Conservation (phyloP, 2,888 invertebrate genomes). For the Nomada ferruginata region DNA sequence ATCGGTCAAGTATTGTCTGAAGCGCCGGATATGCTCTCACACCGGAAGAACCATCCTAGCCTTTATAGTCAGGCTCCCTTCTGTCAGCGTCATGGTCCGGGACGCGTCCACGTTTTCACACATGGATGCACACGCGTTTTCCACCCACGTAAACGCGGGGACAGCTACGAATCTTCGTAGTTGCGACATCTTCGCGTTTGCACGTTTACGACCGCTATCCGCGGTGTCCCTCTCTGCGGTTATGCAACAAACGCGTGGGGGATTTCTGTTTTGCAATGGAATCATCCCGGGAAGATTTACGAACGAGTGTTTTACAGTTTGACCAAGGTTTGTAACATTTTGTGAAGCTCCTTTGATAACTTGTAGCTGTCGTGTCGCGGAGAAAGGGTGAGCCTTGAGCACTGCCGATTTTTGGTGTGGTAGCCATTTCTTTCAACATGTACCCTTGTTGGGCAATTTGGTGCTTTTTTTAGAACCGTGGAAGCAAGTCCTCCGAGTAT, state of each 20-base stretch:
- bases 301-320: background rate
- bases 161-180: conserved; percentile 31
- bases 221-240: background rate
- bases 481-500: too few species aligned
- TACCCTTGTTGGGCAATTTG: too few species aligned
- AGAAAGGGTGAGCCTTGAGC: too few species aligned
- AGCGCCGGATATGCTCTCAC: conserved; percentile 75
- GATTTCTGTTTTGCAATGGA: conserved; percentile 1
- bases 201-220: background rate
- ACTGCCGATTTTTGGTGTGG: too few species aligned
- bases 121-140: conserved; percentile 58
- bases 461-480: too few species aligned
- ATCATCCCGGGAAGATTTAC: conserved; percentile 3
- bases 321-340: background rate
- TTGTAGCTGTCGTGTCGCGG: background rate
- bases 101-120: conserved; percentile 59
- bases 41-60: conserved; percentile 77
- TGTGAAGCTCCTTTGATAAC: background rate
- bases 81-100: conserved; percentile 49
- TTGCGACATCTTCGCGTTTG: conserved; percentile 40
- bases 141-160: conserved; percentile 50
- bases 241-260: background rate
- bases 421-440: too few species aligned
- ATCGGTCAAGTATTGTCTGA: conserved; percentile 65
- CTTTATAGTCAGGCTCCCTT: conserved; percentile 48